Evolutionary conservation across 1,140 invertebrate genomes (phyloP).

Genomic region (Pinna nobilis): DNA sequence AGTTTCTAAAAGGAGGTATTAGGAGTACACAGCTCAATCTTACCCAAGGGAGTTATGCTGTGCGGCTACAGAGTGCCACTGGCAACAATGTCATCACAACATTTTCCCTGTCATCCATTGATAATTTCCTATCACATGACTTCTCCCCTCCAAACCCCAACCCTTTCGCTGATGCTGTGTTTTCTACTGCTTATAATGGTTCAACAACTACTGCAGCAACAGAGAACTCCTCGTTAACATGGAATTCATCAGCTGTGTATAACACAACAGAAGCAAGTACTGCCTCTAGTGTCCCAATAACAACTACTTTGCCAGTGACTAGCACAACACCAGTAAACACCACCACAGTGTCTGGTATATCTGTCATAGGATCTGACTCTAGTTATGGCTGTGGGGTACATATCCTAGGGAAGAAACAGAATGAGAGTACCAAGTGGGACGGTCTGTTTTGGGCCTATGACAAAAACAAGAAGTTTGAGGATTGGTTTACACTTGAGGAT

Average conservation of each 20-base stretch:
- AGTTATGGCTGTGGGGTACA: conserved; percentile 35
- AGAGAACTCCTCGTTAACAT: background rate
- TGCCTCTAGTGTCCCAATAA: background rate
- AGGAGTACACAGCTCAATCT: background rate
- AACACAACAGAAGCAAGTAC: background rate
- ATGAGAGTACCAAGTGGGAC: conserved; percentile 17
- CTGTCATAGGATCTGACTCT: no score
- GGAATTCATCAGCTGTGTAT: background rate
- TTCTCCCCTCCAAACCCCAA: background rate
- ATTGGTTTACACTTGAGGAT: conserved; percentile 26
- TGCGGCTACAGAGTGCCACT: background rate
- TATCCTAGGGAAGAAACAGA: conserved; percentile 19
- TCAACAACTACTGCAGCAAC: background rate
- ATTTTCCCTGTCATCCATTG: conserved; percentile 16
- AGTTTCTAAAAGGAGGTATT: conserved; percentile 37
- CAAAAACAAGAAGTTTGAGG: conserved; percentile 4
- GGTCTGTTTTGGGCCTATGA: conserved; percentile 29
- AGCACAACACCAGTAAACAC: no score
- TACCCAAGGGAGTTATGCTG: conserved; percentile 20
- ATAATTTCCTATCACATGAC: background rate
- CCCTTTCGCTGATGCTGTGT: background rate
- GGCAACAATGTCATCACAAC: conserved; percentile 35
- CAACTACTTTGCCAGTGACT: background rate
- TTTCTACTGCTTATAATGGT: no score
- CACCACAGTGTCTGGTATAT: no score